A percentile compares a stretch with the other conserved stretches of the same genome.
These are phyloP conservation scores for Chloroclystis v-ata DNA, from an alignment of 2,888 invertebrate genomes.

Conservation along the genomic window DNA sequence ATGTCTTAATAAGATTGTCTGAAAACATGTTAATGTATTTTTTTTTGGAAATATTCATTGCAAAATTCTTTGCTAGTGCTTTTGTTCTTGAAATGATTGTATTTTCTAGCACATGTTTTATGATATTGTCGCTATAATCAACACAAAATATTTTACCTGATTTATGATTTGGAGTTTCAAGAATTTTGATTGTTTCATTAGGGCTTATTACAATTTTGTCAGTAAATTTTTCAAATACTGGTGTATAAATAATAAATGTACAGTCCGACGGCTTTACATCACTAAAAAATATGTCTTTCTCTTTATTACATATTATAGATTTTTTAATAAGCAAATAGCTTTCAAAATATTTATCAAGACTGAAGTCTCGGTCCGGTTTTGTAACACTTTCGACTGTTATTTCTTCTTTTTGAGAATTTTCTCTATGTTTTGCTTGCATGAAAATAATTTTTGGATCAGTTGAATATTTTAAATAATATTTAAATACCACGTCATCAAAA, in stretches of 20 bases:
- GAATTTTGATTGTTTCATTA: too few species aligned
- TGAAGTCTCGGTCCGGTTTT: slow-evolving; percentile 5
- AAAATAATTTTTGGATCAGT: slow-evolving; percentile 25
- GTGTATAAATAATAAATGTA: slow-evolving; percentile 6
- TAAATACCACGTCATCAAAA: slow-evolving; percentile 33
- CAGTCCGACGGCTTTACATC: neutral
- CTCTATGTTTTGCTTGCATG: slow-evolving; percentile 28
- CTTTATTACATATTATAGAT: neutral
- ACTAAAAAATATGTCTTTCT: neutral
- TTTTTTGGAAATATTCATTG: neutral
- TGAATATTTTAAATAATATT: slow-evolving; percentile 20
- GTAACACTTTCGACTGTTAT: slow-evolving; percentile 1
- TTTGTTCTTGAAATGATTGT: neutral
- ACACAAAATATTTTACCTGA: slow-evolving; percentile 7
- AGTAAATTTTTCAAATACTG: slow-evolving; percentile 3
- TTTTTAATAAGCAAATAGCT: slow-evolving; percentile 4
- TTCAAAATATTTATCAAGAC: slow-evolving; percentile 9
- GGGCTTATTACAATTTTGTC: slow-evolving; percentile 2
- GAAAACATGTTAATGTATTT: slow-evolving; percentile 8
- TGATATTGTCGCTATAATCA: slow-evolving; percentile 5
- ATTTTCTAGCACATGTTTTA: slow-evolving; percentile 6
- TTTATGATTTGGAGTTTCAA: too few species aligned
- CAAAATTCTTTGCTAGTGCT: too few species aligned
- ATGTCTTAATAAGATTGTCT: slow-evolving; percentile 5
- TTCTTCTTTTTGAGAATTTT: slow-evolving; percentile 1